phyloP scores from a whole-genome alignment of 2,113 vertebrate species.

The Apodemus sylvaticus region DNA sequence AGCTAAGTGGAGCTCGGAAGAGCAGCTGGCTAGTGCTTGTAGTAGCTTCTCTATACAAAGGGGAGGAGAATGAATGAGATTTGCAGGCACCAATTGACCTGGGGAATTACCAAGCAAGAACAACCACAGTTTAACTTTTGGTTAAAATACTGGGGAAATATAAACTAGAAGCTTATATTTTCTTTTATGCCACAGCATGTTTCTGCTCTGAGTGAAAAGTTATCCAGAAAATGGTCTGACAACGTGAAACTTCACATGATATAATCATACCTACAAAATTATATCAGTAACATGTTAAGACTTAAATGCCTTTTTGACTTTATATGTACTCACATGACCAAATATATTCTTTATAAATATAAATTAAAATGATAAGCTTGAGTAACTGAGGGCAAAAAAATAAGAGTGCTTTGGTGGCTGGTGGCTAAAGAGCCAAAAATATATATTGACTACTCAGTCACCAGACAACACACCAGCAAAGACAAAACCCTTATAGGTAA shows the following conservation, averaged over 20 bases:
- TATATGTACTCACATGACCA: not conserved
- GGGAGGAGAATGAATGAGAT: not conserved
- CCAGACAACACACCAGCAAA: not conserved
- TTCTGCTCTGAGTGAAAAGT: slow-evolving; percentile 34
- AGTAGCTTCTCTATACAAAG: not conserved
- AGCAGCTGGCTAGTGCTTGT: not conserved
- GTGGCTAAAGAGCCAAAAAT: not conserved
- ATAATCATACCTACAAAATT: not conserved
- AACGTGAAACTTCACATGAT: not conserved
- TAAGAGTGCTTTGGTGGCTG: not conserved
- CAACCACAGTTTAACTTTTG: not conserved
- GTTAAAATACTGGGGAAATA: not conserved
- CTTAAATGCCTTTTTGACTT: slow-evolving; percentile 24
- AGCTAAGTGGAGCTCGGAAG: not conserved
- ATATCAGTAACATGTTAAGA: slow-evolving; percentile 8
- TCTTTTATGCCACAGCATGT: not conserved
- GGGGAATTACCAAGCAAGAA: not conserved
- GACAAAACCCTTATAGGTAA: not conserved
- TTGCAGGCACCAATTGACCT: not conserved
- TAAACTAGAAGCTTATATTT: not conserved
- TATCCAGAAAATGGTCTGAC: slow-evolving; percentile 36
- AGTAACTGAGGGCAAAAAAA: not conserved
- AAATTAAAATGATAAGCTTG: slow-evolving; percentile 38
- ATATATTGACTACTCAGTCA: not conserved
- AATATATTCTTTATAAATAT: not conserved